Conservation (phyloP, 2,797 vertebrate genomes). For the Mormyrus hasselquistii region DNA sequence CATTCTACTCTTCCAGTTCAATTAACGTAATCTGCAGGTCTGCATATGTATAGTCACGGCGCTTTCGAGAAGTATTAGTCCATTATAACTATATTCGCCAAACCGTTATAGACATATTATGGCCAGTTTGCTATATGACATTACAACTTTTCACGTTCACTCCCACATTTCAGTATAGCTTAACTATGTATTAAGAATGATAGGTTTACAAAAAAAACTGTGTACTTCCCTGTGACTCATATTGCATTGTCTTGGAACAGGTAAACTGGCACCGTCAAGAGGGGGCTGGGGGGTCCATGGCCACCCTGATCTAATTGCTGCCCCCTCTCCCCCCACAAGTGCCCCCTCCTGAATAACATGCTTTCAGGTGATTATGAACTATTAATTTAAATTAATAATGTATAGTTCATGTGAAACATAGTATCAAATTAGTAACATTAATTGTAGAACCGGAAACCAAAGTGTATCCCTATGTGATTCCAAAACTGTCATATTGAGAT, state of each 20-base stretch:
- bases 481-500: background rate
- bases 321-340: too few species aligned
- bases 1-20: background rate
- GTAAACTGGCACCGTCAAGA: background rate
- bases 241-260: background rate
- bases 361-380: background rate
- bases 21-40: background rate
- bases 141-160: background rate
- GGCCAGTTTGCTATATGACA: background rate
- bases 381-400: too few species aligned
- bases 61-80: background rate
- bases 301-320: background rate
- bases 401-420: background rate
- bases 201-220: background rate
- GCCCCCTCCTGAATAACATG: background rate
- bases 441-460: background rate
- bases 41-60: background rate
- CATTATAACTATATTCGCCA: background rate
- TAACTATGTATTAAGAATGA: background rate
- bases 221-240: background rate
- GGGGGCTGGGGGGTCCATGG: background rate
- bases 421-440: background rate
- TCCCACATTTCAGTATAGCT: background rate
- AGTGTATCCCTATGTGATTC: background rate
- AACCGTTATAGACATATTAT: background rate